Evolutionary conservation across 2,113 vertebrate species (phyloP), one percentile per base, ranked within the genome.

Genomic region (Aphelocoma coerulescens): DNA sequence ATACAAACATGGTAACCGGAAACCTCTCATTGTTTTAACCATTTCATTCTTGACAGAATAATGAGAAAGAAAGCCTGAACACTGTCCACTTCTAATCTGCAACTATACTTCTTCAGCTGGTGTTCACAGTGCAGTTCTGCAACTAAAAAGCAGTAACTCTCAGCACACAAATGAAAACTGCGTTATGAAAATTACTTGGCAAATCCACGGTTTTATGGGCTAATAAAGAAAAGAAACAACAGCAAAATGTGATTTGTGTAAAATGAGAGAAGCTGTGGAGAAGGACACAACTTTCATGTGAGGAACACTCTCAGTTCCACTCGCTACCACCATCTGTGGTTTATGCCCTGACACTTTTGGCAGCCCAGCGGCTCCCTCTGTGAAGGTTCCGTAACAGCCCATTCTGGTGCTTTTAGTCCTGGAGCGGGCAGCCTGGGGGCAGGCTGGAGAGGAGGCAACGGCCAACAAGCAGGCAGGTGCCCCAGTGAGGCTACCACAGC

Each of bases 321-420:
- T 43, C 23, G 5, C 57, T 61, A 15, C 10, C 16, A 10, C 18
- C 0, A 0, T 12, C 3, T 7, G 15, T 0, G 0, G 37, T 14
- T 62, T 28, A 24, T 9, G 20, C 28, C 26, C 16, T 3, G 4
- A 54, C 11, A 41, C 3, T 3, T 11, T 1, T 4, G 24, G 51
- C 1, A 1, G 49, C 14, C 11, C 39, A 27, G 12, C 1, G 0
- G 13, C 9, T 16, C 21, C 20, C 33, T 26, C 7, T 26, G 5
- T 2, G 17, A 27, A 43, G 7, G 22, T 7, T 13, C 46, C 0
- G 0, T 10, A 30, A 8, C 1, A 44, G 48, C 11, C 26, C 3
- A 1, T 24, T 55, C 7, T 9, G 13, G 27, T 8, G 55, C 2
- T 10, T 7, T 17, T 13, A 4, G 3, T 52, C 37, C 54, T 59